Evolutionary conservation across 2,113 vertebrate species (phyloP).

Genomic region (Oceanites oceanicus): DNA sequence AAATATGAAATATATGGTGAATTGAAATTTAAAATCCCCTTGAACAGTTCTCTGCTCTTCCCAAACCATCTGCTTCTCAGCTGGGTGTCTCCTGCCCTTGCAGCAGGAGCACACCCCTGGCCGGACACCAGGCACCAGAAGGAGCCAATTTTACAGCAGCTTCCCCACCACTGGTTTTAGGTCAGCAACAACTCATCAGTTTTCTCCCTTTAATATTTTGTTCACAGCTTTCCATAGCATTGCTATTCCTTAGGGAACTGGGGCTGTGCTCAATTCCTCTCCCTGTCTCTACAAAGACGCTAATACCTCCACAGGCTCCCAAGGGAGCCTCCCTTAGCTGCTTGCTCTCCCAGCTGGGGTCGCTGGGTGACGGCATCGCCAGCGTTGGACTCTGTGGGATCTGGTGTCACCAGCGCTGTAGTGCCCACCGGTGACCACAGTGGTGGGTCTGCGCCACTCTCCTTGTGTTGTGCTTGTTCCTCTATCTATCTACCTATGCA

Average conservation of each 20-base stretch:
- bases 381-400: rapidly evolving
- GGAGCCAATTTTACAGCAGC: neutral
- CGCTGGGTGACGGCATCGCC: rapidly evolving
- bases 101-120: neutral
- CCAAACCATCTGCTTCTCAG: neutral
- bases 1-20: neutral
- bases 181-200: neutral
- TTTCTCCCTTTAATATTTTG: neutral
- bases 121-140: neutral
- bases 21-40: neutral
- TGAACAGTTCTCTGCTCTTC: neutral
- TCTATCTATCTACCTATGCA: neutral
- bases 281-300: neutral
- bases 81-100: neutral
- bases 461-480: neutral
- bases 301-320: neutral
- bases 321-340: neutral
- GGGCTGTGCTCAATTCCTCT: neutral
- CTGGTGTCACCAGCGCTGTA: neutral
- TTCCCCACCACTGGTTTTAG: neutral
- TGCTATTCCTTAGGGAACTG: neutral
- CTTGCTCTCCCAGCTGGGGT: neutral
- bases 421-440: rapidly evolving
- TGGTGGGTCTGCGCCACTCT: neutral
- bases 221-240: neutral